Evolutionary conservation across 2,113 vertebrate genomes (phyloP).

Genomic region (Platysternon megacephalum): DNA sequence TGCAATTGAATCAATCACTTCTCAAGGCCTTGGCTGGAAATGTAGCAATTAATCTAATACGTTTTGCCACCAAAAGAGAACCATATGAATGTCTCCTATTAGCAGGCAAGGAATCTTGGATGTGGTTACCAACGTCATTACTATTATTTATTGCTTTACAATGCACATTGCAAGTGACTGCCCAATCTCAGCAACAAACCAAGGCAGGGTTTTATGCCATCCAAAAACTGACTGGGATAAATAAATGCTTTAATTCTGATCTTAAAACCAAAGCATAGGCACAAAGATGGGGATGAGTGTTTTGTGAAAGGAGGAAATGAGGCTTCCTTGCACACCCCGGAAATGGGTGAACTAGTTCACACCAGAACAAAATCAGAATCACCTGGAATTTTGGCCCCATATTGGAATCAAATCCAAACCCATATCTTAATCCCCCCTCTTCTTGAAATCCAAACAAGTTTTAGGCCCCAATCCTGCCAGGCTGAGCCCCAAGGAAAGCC

Average conservation of each 20-base stretch:
- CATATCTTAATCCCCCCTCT: neutral
- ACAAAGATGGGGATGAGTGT: rapidly evolving
- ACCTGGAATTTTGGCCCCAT: neutral
- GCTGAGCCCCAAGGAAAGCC: neutral
- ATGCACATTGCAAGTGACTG: neutral
- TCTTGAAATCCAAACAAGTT: neutral
- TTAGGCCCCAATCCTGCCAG: neutral
- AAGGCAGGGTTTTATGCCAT: neutral
- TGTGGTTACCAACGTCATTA: neutral
- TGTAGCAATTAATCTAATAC: conserved; percentile 51
- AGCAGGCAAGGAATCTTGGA: conserved; percentile 24
- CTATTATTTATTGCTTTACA: neutral
- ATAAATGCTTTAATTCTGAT: neutral
- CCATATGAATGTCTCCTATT: neutral
- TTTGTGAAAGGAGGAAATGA: neutral
- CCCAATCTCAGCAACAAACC: neutral
- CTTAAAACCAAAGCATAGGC: neutral
- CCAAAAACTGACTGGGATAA: neutral
- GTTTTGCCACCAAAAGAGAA: conserved; percentile 18
- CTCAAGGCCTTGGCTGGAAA: conserved; percentile 27
- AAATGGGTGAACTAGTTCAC: neutral
- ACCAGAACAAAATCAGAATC: neutral
- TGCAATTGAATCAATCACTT: conserved; percentile 62
- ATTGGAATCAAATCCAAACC: neutral
- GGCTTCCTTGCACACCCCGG: neutral